These are phyloP conservation scores for Sarcoramphus papa DNA, from an alignment of 2,797 vertebrate species.

Conservation along the genomic window DNA sequence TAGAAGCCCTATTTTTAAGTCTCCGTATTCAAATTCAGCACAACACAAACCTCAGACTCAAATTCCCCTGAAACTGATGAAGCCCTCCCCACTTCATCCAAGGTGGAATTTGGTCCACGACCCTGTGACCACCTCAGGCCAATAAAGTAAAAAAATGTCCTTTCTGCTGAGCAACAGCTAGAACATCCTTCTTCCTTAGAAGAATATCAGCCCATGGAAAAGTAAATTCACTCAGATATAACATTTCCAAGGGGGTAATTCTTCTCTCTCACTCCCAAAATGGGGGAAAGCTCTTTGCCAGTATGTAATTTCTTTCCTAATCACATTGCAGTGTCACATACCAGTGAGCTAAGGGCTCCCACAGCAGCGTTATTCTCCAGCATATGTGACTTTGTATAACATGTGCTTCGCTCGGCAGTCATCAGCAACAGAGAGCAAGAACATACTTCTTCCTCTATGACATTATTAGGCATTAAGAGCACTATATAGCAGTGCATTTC, in stretches of 20 bases:
- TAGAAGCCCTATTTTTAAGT: slow-evolving; percentile 65
- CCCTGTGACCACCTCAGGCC: background rate
- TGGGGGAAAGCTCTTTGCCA: slow-evolving; percentile 46
- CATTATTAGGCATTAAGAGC: slow-evolving; percentile 68
- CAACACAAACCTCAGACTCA: background rate
- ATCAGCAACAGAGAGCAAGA: slow-evolving; percentile 60
- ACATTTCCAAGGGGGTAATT: slow-evolving; percentile 50
- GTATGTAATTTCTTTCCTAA: slow-evolving; percentile 66
- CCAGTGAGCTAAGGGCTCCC: slow-evolving; percentile 66
- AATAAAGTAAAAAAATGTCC: background rate
- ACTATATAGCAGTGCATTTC: slow-evolving; percentile 61
- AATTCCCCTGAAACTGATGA: background rate
- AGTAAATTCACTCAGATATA: slow-evolving; percentile 54
- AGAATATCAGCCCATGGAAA: slow-evolving; percentile 25
- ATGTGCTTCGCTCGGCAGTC: slow-evolving; percentile 50
- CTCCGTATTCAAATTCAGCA: slow-evolving; percentile 28
- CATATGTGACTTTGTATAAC: slow-evolving; percentile 64
- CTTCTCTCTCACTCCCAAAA: slow-evolving; percentile 48
- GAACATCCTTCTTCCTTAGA: slow-evolving; percentile 48
- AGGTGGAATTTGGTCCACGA: background rate
- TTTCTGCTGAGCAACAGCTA: background rate
- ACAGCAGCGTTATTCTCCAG: slow-evolving; percentile 51
- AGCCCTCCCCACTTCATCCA: background rate
- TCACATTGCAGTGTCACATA: slow-evolving; percentile 68
- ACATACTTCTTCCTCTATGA: slow-evolving; percentile 65